These are phyloP conservation scores for Corydoras maculifer DNA, from an alignment of 2,113 vertebrate species.

Conservation along the genomic window DNA sequence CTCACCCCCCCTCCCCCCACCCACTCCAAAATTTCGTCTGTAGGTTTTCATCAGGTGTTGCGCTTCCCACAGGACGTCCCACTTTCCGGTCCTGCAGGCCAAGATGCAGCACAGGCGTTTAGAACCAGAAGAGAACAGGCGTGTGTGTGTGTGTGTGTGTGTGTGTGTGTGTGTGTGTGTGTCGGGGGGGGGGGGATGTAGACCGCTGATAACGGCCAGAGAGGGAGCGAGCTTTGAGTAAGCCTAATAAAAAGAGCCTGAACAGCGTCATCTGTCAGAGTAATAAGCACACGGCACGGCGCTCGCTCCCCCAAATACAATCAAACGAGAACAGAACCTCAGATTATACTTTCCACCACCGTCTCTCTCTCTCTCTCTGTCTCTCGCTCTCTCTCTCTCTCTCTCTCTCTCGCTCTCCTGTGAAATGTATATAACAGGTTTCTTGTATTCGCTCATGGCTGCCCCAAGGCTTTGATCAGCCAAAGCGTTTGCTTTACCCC, in stretches of 20 bases:
- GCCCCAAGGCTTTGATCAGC: background rate
- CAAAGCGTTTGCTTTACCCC: slow-evolving; percentile 34
- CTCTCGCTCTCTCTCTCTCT: too few relatives aligned
- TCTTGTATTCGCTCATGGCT: background rate
- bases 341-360: too few relatives aligned
- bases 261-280: background rate
- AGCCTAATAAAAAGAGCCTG: background rate
- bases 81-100: background rate
- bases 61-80: background rate
- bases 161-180: too few relatives aligned
- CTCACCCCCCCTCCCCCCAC: background rate
- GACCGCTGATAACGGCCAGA: background rate
- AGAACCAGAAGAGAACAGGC: too few relatives aligned
- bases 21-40: background rate
- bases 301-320: background rate
- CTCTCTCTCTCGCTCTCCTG: too few relatives aligned
- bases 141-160: too few relatives aligned
- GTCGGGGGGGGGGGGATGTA: too few relatives aligned
- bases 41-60: background rate
- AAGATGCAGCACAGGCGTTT: background rate
- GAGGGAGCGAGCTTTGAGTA: background rate
- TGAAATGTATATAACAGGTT: too few relatives aligned
- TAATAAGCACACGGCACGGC: background rate
- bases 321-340: too few relatives aligned
- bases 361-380: too few relatives aligned